Evolutionary conservation across 2,113 vertebrate genomes (phyloP), one percentile per base, ranked within the genome.

Genomic region (Myotis brandtii): DNA sequence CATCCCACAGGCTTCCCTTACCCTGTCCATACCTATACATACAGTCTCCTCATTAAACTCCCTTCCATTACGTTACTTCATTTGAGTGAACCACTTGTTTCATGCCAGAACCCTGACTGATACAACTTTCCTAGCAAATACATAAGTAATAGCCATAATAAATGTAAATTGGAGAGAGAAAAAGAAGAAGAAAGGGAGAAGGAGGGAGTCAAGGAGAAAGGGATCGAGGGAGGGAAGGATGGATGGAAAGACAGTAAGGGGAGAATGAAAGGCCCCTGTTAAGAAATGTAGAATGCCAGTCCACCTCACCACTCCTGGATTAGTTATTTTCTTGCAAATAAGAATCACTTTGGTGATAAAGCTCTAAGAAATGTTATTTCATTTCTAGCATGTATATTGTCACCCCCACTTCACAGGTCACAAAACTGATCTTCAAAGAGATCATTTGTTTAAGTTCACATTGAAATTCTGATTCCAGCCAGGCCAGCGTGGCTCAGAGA

Each of bases 31-130:
- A 25, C 73, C n/a, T 32, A 6, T 6, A 1, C 20, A 54, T 34
- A 52, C 23, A 46, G 23, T 37, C 5, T 59, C 37, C 85, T 75
- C 21, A 11, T 52, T 77, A 25, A 76, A n/a, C 12, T 91, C 3
- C 5, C 2, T 59, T 77, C 23, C 0, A 1, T 43, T 23, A 52
- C 0, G 0, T 52, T 23, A 72, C 40, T 50, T 37, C 66, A 16
- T 67, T 80, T 50, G 73, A 86, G 54, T 79, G 48, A 67, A 16
- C 17, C 62, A 52, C 34, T 37, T 85, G 8, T 59, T 79, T 52
- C 7, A 21, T 25, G 21, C 20, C 46, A 16, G 34, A 9, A 16
- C 27, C 16, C 40, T 85, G 76, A 59, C 40, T 30, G 32, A 40
- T 20, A 32, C 2, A 30, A 62, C 23, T 66, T 20, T 13, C 83